Evolutionary conservation across 2,888 invertebrate genomes (phyloP).

Genomic region (Pyralis farinalis): DNA sequence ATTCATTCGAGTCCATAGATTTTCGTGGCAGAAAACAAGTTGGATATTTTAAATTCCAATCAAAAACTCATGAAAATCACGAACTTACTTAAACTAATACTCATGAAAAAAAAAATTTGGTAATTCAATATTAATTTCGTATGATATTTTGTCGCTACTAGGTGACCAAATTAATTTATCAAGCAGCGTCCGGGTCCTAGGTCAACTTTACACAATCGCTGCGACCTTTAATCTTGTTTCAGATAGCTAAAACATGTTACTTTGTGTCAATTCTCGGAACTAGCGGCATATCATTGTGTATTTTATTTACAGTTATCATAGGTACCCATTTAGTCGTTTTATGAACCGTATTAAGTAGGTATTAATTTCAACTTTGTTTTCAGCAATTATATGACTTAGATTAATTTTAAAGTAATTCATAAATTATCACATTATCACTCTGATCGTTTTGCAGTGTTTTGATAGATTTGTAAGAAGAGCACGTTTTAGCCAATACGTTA

Average conservation of each 20-base stretch:
- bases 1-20: too few relatives aligned
- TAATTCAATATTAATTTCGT: background rate
- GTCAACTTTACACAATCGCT: slow-evolving; percentile 71
- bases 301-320: slow-evolving; percentile 34
- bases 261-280: slow-evolving; percentile 68
- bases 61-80: too few relatives aligned
- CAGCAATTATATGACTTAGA: too few relatives aligned
- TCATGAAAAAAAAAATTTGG: too few relatives aligned
- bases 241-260: slow-evolving; percentile 63
- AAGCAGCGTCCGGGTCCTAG: slow-evolving; percentile 62
- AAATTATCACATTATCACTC: too few relatives aligned
- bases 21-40: too few relatives aligned
- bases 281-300: slow-evolving; percentile 46
- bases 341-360: slow-evolving; percentile 1
- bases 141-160: slow-evolving; percentile 25
- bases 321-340: slow-evolving; percentile 26
- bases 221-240: slow-evolving; percentile 70
- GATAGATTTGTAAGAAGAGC: too few relatives aligned
- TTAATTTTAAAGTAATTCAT: too few relatives aligned
- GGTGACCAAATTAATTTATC: slow-evolving; percentile 55
- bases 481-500: too few relatives aligned
- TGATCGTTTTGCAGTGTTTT: too few relatives aligned
- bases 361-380: background rate
- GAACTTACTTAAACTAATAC: too few relatives aligned
- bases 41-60: too few relatives aligned